Base-by-base conservation (phyloP, 2,888 invertebrate genomes). In the Eupithecia centaureata region DNA sequence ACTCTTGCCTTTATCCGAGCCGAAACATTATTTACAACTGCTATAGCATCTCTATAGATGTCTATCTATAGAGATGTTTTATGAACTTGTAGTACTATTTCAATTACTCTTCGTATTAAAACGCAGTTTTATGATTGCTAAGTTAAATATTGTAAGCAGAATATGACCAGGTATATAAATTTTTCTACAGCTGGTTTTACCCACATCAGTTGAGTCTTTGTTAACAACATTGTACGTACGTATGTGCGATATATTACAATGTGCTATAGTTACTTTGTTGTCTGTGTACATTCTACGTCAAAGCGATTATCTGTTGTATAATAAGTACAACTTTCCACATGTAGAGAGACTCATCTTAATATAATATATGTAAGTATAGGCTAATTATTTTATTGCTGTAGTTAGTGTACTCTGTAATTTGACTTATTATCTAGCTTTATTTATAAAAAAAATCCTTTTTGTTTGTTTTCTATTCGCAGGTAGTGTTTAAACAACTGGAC, bases 131-230 rank as follows among this genome's bases (percentile, higher is more conserved):
- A 52, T 52, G 52, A 4, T 51, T 12, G 22, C 0, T 51, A 12
- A 12, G 1, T 25, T 25, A 47, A 3, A 12, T 51, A 25, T 25
- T 25, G 1, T 25, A 22, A n/a, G 47, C 22, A 51, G n/a, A n/a
- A 51, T 51, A 51, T 1, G 10, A 10, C 15, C 2, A 10, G 12
- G 12, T 25, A 51, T 52, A 52, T 52, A 15, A 13, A 51, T 3
- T n/a, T 38, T 22, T 47, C 13, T 15, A 52, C 52, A 52, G 8
- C 52, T 15, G 52, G 27, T 52, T 52, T 52, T 52, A 52, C 27
- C 52, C 5, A 27, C 27, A 7, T 27, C 15, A 15, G 52, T 52
- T 13, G 42, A 27, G 52, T 3, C 27, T 25, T 52, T 25, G 27
- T 52, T 22, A 42, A 18, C 42, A 47, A 22, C 22, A 10, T 47